Conservation (phyloP, 2,113 vertebrate species). For the Euleptes europaea region DNA sequence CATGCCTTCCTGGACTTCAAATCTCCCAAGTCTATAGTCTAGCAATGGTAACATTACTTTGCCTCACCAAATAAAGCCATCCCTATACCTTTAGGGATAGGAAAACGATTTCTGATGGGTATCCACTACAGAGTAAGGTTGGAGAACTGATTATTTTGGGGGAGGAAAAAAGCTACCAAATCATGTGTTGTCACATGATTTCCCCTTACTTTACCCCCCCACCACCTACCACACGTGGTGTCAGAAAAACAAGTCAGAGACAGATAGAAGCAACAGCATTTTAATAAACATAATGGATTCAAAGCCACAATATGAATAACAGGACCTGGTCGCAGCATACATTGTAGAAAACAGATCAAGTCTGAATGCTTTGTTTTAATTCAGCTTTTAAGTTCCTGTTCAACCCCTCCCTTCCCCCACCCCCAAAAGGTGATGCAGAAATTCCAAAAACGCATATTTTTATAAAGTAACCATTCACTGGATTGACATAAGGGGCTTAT, state of each 20-base stretch:
- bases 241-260: constrained; percentile 35
- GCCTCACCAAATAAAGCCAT: background rate
- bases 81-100: background rate
- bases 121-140: background rate
- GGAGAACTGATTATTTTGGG: background rate
- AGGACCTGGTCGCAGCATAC: constrained; percentile 85
- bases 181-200: background rate
- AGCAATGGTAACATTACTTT: background rate
- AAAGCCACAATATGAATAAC: constrained; percentile 89
- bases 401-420: background rate
- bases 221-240: background rate
- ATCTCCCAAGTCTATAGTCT: background rate
- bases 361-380: constrained; percentile 70
- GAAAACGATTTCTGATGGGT: background rate
- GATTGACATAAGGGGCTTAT: constrained; percentile 10
- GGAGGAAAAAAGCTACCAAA: background rate
- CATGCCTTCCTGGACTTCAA: background rate
- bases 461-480: constrained; percentile 11
- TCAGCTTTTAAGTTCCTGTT: constrained; percentile 58
- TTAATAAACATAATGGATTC: constrained; percentile 93
- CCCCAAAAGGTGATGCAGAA: constrained; percentile 23
- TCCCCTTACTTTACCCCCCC: background rate
- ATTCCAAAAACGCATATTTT: constrained; percentile 30
- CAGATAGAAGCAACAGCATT: constrained; percentile 88
- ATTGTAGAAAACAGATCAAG: constrained; percentile 86